Conservation (phyloP, 2,113 vertebrate species). For the Protomyctophum bolini region DNA sequence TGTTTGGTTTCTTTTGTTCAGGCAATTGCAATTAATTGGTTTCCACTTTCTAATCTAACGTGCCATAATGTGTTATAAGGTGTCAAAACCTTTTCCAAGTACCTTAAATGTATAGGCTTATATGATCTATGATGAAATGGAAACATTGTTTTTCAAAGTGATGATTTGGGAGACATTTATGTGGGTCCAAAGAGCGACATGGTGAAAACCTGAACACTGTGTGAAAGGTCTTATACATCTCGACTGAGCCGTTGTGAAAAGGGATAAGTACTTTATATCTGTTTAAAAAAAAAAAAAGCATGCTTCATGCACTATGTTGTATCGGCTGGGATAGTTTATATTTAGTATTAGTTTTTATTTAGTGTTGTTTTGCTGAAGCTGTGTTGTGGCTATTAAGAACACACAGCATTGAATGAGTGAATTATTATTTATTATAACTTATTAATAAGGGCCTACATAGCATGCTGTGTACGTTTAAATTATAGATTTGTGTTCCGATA, state of each 20-base stretch:
- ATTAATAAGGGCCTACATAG: not conserved
- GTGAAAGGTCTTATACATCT: slow-evolving; percentile 9
- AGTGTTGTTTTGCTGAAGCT: not conserved
- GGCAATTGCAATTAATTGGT: no score
- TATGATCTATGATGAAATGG: not conserved
- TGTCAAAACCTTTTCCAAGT: not conserved
- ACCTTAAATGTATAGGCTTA: not conserved
- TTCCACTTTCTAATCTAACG: slow-evolving; percentile 4
- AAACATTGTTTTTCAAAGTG: not conserved
- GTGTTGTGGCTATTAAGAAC: not conserved
- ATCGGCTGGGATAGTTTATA: not conserved
- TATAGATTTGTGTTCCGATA: not conserved
- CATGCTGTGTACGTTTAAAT: not conserved
- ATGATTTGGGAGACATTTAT: not conserved
- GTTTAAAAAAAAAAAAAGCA: not conserved
- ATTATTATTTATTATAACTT: not conserved
- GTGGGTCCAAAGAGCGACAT: not conserved
- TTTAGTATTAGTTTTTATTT: no score
- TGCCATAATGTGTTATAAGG: not conserved
- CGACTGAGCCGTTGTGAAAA: slow-evolving; percentile 2
- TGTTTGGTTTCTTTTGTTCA: no score
- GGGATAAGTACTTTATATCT: not conserved
- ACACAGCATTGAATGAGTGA: slow-evolving; percentile 1
- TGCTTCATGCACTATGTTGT: not conserved
- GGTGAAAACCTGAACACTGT: slow-evolving; percentile 11